Evolutionary conservation across 2,888 invertebrate genomes (phyloP).

Genomic region (Macrophya alboannulata): DNA sequence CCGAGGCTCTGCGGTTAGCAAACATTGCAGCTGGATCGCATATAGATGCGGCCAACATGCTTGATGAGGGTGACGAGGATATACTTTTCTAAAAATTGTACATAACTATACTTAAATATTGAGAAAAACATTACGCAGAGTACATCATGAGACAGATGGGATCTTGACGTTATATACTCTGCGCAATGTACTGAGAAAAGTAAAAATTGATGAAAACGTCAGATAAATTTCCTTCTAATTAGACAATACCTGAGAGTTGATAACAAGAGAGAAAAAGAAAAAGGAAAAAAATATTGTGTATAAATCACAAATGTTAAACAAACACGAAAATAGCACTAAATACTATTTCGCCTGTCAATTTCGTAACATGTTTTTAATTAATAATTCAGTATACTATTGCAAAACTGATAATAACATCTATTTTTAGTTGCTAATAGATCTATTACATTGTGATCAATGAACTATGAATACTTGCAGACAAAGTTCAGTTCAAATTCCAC

Average conservation of each 20-base stretch:
- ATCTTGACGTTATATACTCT: slow-evolving; percentile 31
- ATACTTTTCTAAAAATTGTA: slow-evolving; percentile 88
- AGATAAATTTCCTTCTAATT: slow-evolving; percentile 18
- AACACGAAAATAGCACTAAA: not conserved
- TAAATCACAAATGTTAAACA: not conserved
- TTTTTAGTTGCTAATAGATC: not conserved
- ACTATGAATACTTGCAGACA: not conserved
- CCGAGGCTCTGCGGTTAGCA: slow-evolving; percentile 69
- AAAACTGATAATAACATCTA: not conserved
- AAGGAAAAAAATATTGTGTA: not conserved
- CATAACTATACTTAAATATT: not conserved
- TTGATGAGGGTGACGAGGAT: slow-evolving; percentile 95
- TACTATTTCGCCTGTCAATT: not conserved
- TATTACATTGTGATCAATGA: slow-evolving; percentile 29
- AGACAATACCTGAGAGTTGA: slow-evolving; percentile 44
- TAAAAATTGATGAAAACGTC: slow-evolving; percentile 44
- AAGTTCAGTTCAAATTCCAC: not conserved
- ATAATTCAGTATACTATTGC: not conserved
- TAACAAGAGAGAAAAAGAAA: slow-evolving; percentile 12
- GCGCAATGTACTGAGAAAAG: slow-evolving; percentile 15
- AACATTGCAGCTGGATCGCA: slow-evolving; percentile 71
- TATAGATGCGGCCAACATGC: slow-evolving; percentile 84
- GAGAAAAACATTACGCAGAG: slow-evolving; percentile 29
- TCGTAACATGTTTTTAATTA: not conserved
- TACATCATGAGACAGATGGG: not conserved